Evolutionary conservation across 1,140 invertebrate genomes (phyloP).

Genomic region (Drosophila kanapiae): DNA sequence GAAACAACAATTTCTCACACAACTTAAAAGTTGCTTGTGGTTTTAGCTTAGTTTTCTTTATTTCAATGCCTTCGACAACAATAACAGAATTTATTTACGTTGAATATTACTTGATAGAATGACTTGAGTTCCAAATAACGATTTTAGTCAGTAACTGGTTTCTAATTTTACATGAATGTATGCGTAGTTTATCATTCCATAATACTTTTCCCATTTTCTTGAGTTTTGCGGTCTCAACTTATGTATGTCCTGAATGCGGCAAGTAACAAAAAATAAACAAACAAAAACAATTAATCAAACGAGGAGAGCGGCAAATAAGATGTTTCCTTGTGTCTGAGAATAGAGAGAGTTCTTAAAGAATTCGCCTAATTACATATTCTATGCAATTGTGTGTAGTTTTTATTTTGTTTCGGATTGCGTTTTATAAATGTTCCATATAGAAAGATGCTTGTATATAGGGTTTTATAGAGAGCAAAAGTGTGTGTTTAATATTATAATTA

Average conservation of each 20-base stretch:
- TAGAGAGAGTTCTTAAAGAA: slow-evolving; percentile 27
- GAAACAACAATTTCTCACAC: slow-evolving; percentile 73
- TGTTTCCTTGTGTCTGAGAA: slow-evolving; percentile 19
- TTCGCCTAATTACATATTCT: slow-evolving; percentile 42
- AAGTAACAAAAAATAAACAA: slow-evolving; percentile 14
- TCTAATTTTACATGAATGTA: slow-evolving; percentile 53
- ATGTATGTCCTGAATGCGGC: slow-evolving; percentile 18
- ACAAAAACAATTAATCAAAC: slow-evolving; percentile 6
- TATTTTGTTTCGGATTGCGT: slow-evolving; percentile 35
- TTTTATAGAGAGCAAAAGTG: slow-evolving; percentile 76
- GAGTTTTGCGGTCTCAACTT: slow-evolving; percentile 35
- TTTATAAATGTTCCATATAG: slow-evolving; percentile 65
- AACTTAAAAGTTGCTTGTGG: slow-evolving; percentile 61
- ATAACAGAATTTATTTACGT: slow-evolving; percentile 69
- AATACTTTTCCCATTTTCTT: not conserved
- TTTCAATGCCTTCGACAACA: slow-evolving; percentile 65
- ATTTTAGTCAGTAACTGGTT: slow-evolving; percentile 42
- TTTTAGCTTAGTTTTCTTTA: slow-evolving; percentile 33
- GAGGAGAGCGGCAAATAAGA: slow-evolving; percentile 26
- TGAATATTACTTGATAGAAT: slow-evolving; percentile 49
- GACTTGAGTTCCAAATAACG: slow-evolving; percentile 40
- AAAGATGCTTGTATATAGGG: slow-evolving; percentile 75
- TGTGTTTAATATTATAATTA: slow-evolving; percentile 56
- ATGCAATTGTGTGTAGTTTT: slow-evolving; percentile 30
- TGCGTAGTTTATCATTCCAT: slow-evolving; percentile 60